A percentile compares a stretch with the other conserved stretches of the same genome.
Conservation (phyloP, 1,140 invertebrate genomes). For the Galleria mellonella region DNA sequence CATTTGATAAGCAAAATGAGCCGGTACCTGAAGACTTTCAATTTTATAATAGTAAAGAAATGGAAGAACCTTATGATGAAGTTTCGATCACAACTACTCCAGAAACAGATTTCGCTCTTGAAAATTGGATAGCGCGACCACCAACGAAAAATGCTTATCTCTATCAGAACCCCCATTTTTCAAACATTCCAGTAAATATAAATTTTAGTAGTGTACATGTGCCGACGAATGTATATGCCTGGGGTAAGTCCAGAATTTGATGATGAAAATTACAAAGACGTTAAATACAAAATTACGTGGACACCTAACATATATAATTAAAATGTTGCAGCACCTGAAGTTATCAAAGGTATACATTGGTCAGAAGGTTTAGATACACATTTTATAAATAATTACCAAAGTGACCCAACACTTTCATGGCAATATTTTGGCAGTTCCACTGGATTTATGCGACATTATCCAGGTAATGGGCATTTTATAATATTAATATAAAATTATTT, state of each 20-base stretch:
- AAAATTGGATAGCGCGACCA: constrained; percentile 72
- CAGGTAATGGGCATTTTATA: constrained; percentile 75
- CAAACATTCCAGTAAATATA: constrained; percentile 86
- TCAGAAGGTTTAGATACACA: constrained; percentile 90
- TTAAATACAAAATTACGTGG: neutral
- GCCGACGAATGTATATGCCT: constrained; percentile 95
- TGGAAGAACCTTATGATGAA: constrained; percentile 71
- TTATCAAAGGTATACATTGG: constrained; percentile 83
- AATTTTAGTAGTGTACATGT: constrained; percentile 94
- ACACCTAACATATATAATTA: constrained; percentile 8
- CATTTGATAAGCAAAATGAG: constrained; percentile 73
- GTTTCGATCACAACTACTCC: constrained; percentile 56
- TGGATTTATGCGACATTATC: constrained; percentile 96
- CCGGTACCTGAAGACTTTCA: constrained; percentile 79
- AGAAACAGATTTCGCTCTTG: constrained; percentile 68
- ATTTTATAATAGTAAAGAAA: constrained; percentile 85
- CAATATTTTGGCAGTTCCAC: constrained; percentile 97
- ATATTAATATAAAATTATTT: too few species aligned
- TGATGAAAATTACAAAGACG: neutral
- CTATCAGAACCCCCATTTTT: constrained; percentile 84
- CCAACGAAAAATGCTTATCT: constrained; percentile 72
- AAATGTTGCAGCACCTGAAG: constrained; percentile 75
- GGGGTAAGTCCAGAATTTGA: constrained; percentile 77
- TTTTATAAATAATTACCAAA: constrained; percentile 91
- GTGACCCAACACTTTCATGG: constrained; percentile 93